Percentiles rank a stretch among this genome's conserved stretches.
phyloP scores from a whole-genome alignment of 1,140 invertebrate genomes.

The Drosophila neocordata region DNA sequence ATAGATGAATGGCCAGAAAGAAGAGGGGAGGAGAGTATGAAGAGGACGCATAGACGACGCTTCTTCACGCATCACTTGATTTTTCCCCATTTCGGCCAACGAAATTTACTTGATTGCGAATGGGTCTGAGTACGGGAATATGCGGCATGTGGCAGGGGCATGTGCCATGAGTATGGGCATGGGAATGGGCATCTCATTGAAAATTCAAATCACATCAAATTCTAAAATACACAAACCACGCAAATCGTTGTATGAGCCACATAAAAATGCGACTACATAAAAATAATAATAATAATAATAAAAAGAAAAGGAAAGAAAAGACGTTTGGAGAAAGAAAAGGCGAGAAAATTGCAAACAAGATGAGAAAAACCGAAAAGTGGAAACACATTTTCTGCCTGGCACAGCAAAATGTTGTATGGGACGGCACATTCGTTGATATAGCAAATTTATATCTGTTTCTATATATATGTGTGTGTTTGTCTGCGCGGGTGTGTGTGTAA shows the following conservation, averaged over 20 bases:
- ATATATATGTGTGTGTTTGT: conserved; percentile 20
- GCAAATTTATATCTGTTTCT: conserved; percentile 51
- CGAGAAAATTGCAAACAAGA: not conserved
- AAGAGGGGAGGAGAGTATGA: not conserved
- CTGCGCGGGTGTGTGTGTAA: conserved; percentile 15
- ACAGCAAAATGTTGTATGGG: conserved; percentile 38
- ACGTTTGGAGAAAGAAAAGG: conserved; percentile 2
- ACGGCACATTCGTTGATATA: conserved; percentile 37
- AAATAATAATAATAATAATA: conserved; percentile 73
- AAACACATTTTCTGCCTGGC: conserved; percentile 50
- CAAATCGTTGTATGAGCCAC: conserved; percentile 57
- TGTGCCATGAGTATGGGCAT: conserved; percentile 24
- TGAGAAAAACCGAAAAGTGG: conserved; percentile 31
- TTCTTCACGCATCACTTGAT: conserved; percentile 57
- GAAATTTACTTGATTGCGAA: conserved; percentile 40
- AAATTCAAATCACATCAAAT: conserved; percentile 78
- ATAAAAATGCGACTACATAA: conserved; percentile 75
- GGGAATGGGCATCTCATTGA: conserved; percentile 58
- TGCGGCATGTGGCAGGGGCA: conserved; percentile 17
- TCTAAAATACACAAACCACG: conserved; percentile 79
- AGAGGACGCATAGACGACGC: not conserved
- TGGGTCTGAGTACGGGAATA: not conserved
- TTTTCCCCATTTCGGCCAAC: conserved; percentile 37
- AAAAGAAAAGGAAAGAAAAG: conserved; percentile 30
- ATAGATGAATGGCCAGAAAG: not conserved